Evolutionary conservation across 53 echinoderm and acorn worm species (phyloP), one percentile per base, ranked within the genome.

Genomic region (Stichopus horrens): DNA sequence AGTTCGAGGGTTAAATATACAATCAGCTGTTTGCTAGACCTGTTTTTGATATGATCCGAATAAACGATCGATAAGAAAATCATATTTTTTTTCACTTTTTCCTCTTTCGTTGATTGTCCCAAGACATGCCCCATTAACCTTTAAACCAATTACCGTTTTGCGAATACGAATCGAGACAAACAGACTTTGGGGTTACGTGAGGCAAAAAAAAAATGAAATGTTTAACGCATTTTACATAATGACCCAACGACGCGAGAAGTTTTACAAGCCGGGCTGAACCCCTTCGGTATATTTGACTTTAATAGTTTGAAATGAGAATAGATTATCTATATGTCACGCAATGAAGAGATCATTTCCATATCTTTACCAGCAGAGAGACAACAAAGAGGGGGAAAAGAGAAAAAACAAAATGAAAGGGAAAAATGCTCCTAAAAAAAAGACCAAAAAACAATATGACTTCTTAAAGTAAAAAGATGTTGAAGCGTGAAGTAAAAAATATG

Each of bases 121-220:
- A 54, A 58, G 56, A 81, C 53, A 58, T 81, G 81, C 81, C 81
- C 81, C 81, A 81, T 81, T 81, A 81, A 58, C 57, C 57, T 57
- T 81, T 81, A 81, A 81, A 81, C 57, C 81, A 58, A 81, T 81
- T 81, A 81, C 21, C 71, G 71, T 71, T 71, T 71, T n/a, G 16
- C 71, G 19, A 71, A 71, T 71, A 20, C 71, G 71, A 71, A 71
- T 20, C 7, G 71, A 71, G 71, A 71, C 71, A 13, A 71, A 71
- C 71, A 71, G 14, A 71, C 71, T 71, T 71, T 18, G 7, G 71
- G 71, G 18, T 18, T 71, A 71, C n/a, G 81, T 56, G 58, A 81
- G 56, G 56, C 81, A 81, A 58, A 56, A 71, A 37, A 37, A 37
- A 37, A 37, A 37, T 37, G 37, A 37, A 37, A 37, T 21, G 58